Conservation (phyloP, 2,113 vertebrate species). For the Melanostigma gelatinosum region DNA sequence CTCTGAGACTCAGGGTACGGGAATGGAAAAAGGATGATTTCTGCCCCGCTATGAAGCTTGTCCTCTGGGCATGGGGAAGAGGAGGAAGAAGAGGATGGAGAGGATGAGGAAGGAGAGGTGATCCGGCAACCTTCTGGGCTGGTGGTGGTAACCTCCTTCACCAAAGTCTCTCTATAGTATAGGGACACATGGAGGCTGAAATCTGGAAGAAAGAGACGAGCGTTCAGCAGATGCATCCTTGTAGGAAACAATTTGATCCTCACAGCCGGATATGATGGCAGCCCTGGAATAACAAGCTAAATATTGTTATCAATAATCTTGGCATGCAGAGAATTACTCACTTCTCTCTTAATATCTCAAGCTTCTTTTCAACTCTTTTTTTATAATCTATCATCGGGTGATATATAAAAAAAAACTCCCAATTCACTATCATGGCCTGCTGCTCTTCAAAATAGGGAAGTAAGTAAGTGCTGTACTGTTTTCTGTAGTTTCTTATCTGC, state of each 20-base stretch:
- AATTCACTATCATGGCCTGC: not conserved
- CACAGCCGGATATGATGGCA: not conserved
- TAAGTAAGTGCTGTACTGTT: slow-evolving; percentile 4
- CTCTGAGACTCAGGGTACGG: slow-evolving; percentile 92
- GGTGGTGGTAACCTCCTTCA: slow-evolving; percentile 92
- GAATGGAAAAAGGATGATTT: slow-evolving; percentile 92
- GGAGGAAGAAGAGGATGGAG: slow-evolving; percentile 80
- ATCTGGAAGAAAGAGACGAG: slow-evolving; percentile 80
- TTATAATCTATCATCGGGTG: not conserved
- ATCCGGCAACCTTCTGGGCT: slow-evolving; percentile 93
- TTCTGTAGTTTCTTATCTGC: slow-evolving; percentile 33
- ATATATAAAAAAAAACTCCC: not conserved
- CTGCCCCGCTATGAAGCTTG: slow-evolving; percentile 83
- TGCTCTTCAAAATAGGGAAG: slow-evolving; percentile 57
- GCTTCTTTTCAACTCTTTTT: not conserved
- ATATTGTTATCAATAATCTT: not conserved
- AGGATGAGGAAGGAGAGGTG: slow-evolving; percentile 82
- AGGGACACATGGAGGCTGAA: slow-evolving; percentile 92
- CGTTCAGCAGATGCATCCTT: not conserved
- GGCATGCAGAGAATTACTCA: not conserved
- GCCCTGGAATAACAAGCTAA: not conserved
- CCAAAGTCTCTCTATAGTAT: slow-evolving; percentile 93
- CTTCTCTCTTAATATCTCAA: not conserved
- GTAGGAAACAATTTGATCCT: not conserved
- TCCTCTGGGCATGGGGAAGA: slow-evolving; percentile 83